Evolutionary conservation across 2,113 vertebrate species (phyloP).

Genomic region (Passer domesticus): DNA sequence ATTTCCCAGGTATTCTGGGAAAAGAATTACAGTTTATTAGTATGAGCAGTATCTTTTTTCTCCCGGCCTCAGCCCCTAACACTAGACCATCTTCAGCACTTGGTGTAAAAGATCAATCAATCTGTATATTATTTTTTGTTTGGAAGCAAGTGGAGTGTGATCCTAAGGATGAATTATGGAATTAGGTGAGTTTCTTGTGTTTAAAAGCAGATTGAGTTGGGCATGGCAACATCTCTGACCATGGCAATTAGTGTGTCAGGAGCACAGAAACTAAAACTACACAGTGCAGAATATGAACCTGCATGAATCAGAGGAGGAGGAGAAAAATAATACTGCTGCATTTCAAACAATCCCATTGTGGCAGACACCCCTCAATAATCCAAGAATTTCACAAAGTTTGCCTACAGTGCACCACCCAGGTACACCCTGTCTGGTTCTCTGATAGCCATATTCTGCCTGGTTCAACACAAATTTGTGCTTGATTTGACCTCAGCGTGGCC

Average conservation of each 20-base stretch:
- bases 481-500: not conserved
- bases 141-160: slow-evolving; percentile 24
- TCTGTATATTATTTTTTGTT: not conserved
- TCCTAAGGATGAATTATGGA: slow-evolving; percentile 36
- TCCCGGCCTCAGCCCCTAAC: not conserved
- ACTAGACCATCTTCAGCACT: slow-evolving; percentile 11
- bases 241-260: not conserved
- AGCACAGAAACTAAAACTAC: not conserved
- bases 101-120: slow-evolving; percentile 33
- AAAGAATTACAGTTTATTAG: slow-evolving; percentile 2
- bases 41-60: not conserved
- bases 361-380: not conserved
- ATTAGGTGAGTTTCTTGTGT: not conserved
- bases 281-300: not conserved
- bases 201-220: slow-evolving; percentile 14
- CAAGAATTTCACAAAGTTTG: not conserved
- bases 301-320: not conserved
- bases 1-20: not conserved
- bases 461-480: not conserved
- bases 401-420: not conserved
- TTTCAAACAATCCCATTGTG: not conserved
- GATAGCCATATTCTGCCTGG: not conserved
- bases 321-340: not conserved
- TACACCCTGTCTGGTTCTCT: not conserved
- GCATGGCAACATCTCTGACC: not conserved